These are phyloP conservation scores for Leptonema lineaticorne DNA, from an alignment of 1,140 invertebrate species.

Conservation along the genomic window DNA sequence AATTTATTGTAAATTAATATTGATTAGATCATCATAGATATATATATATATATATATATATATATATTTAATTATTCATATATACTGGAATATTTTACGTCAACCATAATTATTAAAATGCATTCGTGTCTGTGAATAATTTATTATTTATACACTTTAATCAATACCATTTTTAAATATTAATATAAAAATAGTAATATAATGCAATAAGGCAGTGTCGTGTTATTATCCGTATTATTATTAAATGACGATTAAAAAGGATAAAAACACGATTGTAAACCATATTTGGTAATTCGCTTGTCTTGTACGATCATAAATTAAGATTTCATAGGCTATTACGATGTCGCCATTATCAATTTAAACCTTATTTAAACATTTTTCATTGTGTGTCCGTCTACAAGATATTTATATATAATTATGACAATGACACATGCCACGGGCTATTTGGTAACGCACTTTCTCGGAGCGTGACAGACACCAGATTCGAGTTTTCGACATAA, in stretches of 20 bases:
- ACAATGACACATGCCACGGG: too few species aligned
- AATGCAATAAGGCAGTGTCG: neutral
- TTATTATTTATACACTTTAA: neutral
- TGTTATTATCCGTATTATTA: too few species aligned
- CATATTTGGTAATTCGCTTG: conserved; percentile 8
- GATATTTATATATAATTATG: too few species aligned
- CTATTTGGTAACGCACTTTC: too few species aligned
- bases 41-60: neutral
- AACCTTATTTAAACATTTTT: neutral
- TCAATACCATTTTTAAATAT: neutral
- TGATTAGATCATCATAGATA: neutral
- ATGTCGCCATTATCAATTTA: neutral
- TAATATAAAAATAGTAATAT: neutral
- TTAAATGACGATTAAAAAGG: neutral
- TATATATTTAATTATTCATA: neutral
- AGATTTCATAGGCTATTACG: conserved; percentile 15
- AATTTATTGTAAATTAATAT: too few species aligned
- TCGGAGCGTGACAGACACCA: too few species aligned
- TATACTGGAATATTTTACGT: neutral
- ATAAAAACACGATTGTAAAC: conserved; percentile 3
- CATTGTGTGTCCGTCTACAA: conserved; percentile 11
- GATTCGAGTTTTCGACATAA: too few species aligned
- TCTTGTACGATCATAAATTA: neutral
- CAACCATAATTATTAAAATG: neutral
- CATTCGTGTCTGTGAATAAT: neutral